Evolutionary conservation across 2,113 vertebrate species (phyloP).

Genomic region (Lepisosteus oculatus): DNA sequence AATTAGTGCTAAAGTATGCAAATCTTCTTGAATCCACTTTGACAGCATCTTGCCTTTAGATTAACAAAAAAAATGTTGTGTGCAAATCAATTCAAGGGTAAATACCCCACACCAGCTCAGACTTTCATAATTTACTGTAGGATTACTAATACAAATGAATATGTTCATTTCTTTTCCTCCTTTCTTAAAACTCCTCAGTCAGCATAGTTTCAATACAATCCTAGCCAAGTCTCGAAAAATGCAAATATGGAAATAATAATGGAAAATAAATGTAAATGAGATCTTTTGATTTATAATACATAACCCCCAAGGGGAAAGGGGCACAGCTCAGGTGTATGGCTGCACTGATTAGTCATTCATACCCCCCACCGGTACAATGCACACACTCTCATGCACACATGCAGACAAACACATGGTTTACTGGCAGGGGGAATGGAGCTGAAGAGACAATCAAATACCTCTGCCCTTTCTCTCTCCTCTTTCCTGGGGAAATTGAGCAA

Average conservation of each 20-base stretch:
- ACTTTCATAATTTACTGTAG: too few species aligned
- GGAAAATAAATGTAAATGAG: constrained; percentile 68
- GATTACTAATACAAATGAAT: constrained; percentile 61
- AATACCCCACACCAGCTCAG: too few species aligned
- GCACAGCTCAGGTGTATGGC: constrained; percentile 76
- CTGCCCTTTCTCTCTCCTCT: constrained; percentile 49
- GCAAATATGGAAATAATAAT: constrained; percentile 65
- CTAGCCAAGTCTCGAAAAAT: constrained; percentile 29
- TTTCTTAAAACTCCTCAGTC: constrained; percentile 59
- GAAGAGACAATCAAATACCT: constrained; percentile 72
- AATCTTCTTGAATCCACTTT: too few species aligned
- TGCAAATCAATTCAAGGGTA: too few species aligned
- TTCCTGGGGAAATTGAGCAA: constrained; percentile 66
- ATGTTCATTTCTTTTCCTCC: constrained; percentile 56
- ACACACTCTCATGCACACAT: constrained; percentile 22
- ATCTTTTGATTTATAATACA: constrained; percentile 79
- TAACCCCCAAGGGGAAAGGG: constrained; percentile 65
- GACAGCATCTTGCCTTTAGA: too few species aligned
- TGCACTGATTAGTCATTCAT: constrained; percentile 73
- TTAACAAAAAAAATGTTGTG: too few species aligned
- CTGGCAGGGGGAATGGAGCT: constrained; percentile 54
- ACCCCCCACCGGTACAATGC: constrained; percentile 45
- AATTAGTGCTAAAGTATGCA: too few species aligned
- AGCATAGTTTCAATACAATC: constrained; percentile 43
- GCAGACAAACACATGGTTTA: constrained; percentile 29